Evolutionary conservation across 2,888 invertebrate species (phyloP), one percentile per base, ranked within the genome.

Genomic region (Patella pellucida): DNA sequence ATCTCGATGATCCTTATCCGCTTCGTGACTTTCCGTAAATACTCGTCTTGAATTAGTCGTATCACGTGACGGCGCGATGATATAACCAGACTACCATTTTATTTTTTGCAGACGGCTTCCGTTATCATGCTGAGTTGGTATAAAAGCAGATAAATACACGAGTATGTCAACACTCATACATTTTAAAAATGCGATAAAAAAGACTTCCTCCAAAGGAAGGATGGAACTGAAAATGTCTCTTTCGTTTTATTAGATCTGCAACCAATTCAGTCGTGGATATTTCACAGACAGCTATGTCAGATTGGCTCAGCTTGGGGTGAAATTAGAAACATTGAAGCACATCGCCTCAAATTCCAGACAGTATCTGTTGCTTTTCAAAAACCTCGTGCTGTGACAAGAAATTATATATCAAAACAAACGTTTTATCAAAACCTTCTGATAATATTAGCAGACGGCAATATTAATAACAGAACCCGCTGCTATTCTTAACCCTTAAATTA

Each of bases 281-380:
- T 41, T 41, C 41, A 41, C 41, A 23, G 62, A 23, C 19, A 62
- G 62, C 19, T 23, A 62, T 62, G 19, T 23, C 62, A 62, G 62
- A 62, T 62, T 62, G 62, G 19, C 62, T 62, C 62, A 23, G 62
- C 62, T 23, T 62, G 62, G 23, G 62, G 23, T 23, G 14, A 62
- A 23, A 62, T 19, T 62, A 62, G 62, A 23, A 62, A 62, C 62
- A 62, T 23, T 62, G 62, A 62, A 62, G 62, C 23, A 23, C 23
- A 23, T 62, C 62, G 62, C 62, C 62, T 23, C 62, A 62, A 62
- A 62, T 62, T 23, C 62, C 62, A 62, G 62, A 19, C 62, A 23
- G 62, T 62, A 23, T 62, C 62, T 62, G 62, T 62, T 62, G 19
- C 62, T 62, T 62, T 62, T 62, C 62, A 62, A 62, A 62, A 62